Evolutionary conservation across 2,797 vertebrate species (phyloP), one percentile per base, ranked within the genome.

Genomic region (Alosa sapidissima): DNA sequence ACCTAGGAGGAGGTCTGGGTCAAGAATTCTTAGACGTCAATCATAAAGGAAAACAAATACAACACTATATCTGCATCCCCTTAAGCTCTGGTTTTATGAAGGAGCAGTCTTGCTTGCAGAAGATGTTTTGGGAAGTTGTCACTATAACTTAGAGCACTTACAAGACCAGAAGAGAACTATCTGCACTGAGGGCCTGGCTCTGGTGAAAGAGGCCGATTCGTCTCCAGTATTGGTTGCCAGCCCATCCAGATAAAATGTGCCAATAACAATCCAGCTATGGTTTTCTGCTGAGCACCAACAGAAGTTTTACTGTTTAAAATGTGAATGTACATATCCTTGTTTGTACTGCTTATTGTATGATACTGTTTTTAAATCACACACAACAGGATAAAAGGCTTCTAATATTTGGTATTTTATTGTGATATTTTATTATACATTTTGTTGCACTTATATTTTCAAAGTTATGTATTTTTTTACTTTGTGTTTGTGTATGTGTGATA

Each of bases 11-110:
- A 85, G 24, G 24, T 11, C 19, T 72, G 0, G 2, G 16, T 1
- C 62, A n/a, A 85, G 62, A 88, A 54, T 81, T 33, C 4, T 62
- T 24, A 62, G 21, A 10, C 58, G n/a, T 8, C 58, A 8, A 24
- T 1, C 58, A 24, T 62, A n/a, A 62, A 62, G 4, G 19, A 10
- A 83, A n/a, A 33, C 81, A 81, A 49, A 1, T 48, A 33, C 24
- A 85, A 78, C 33, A 16, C 13, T 1, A 21, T 36, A 3, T 24
- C 1, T 19, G 48, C 52, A 9, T n/a, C 58, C n/a, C 6, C n/a
- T 8, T n/a, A 62, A 62, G 21, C 58, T 62, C 58, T 62, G 58
- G 6, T 62, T 24, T 55, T 62, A 2, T 62, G 58, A 62, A 62
- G 58, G 58, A 24, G n/a, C 58, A 24, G 58, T 1, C n/a, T 19